A percentile compares a stretch with the other conserved stretches of the same genome.
Conservation (phyloP, 1,140 invertebrate species). For the Drosophila nebulosa region DNA sequence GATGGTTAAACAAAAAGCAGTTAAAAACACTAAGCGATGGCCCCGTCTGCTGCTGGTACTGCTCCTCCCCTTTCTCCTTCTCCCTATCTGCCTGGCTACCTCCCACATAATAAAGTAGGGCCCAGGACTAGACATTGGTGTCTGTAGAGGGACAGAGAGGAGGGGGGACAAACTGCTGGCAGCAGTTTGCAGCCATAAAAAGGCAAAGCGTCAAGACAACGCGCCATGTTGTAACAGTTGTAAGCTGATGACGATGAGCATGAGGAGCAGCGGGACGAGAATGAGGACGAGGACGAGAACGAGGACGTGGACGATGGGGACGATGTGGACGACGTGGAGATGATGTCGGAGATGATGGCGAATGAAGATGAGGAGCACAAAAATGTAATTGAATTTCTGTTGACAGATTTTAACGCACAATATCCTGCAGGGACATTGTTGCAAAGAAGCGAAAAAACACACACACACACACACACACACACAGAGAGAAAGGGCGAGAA, state of each 20-base stretch:
- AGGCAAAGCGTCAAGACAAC: constrained; percentile 35
- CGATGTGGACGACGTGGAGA: constrained; percentile 12
- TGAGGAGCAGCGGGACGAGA: constrained; percentile 22
- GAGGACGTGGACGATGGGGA: no score
- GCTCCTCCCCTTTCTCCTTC: not conserved
- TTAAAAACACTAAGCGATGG: constrained; percentile 50
- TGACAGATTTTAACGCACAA: constrained; percentile 77
- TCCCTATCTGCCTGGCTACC: not conserved
- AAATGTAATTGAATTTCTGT: constrained; percentile 76
- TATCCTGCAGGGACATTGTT: constrained; percentile 69
- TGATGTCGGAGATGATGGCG: not conserved
- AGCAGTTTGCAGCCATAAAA: constrained; percentile 56
- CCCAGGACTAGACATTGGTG: not conserved
- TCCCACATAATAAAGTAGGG: no score
- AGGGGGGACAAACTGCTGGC: constrained; percentile 22
- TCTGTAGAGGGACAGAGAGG: not conserved
- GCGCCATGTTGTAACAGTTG: constrained; percentile 39
- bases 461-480: no score
- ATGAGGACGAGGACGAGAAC: constrained; percentile 12
- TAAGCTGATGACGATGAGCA: constrained; percentile 44
- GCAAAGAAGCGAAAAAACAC: constrained; percentile 12
- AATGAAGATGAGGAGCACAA: constrained; percentile 25
- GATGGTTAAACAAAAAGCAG: constrained; percentile 52
- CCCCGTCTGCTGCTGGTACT: not conserved
- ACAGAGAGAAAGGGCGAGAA: not conserved